A percentile compares a stretch with the other conserved stretches of the same genome.
These are phyloP conservation scores for Diorhabda sublineata DNA, from an alignment of 1,140 invertebrate species.

Conservation along the genomic window DNA sequence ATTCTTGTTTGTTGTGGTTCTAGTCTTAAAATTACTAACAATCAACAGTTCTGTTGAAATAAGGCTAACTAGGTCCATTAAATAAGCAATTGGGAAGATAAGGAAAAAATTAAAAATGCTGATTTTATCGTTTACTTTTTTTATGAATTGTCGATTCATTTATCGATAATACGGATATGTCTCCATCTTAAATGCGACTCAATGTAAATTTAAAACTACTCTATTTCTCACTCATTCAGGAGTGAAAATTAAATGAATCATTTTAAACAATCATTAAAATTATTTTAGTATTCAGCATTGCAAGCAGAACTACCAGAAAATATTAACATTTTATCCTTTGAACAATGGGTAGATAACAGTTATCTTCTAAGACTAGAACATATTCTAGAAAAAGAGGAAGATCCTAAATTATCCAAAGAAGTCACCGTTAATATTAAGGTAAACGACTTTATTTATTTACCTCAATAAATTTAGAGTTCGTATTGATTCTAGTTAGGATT, in stretches of 20 bases:
- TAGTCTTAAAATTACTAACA: no score
- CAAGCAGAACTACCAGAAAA: conserved; percentile 56
- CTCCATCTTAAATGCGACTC: not conserved
- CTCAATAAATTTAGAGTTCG: not conserved
- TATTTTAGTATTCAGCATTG: conserved; percentile 48
- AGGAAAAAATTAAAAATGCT: no score
- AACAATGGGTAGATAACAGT: conserved; percentile 56
- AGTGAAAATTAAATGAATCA: no score
- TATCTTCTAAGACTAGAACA: conserved; percentile 70
- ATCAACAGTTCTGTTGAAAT: no score
- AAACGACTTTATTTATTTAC: not conserved
- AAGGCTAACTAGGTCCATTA: no score
- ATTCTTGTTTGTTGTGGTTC: no score
- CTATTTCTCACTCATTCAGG: no score
- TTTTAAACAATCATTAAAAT: not conserved
- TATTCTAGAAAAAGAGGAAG: conserved; percentile 63
- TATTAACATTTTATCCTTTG: conserved; percentile 68
- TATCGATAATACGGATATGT: no score
- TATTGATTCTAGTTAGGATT: not conserved
- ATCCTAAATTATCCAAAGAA: conserved; percentile 53
- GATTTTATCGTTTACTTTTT: not conserved
- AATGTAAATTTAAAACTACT: not conserved
- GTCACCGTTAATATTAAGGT: conserved; percentile 50
- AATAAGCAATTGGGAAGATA: no score
- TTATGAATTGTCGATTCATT: not conserved